Percentiles rank a stretch among this genome's conserved stretches.
Conservation (phyloP, 2,113 vertebrate species). For the Petromus typicus region DNA sequence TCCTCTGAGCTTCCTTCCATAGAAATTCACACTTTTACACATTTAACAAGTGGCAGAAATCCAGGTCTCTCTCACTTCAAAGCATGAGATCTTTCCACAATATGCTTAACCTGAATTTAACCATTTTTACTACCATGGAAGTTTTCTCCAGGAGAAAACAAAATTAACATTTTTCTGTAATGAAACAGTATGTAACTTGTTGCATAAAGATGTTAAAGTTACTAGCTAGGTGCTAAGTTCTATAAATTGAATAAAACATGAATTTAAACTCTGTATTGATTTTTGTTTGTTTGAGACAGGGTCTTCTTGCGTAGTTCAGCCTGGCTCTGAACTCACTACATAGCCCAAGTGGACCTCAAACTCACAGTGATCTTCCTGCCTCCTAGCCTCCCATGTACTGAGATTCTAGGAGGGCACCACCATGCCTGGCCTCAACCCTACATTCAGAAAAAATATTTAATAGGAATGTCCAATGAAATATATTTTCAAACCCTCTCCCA, state of each 20-base stretch:
- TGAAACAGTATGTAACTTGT: neutral
- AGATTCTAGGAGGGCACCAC: neutral
- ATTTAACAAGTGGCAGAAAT: constrained; percentile 32
- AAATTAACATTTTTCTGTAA: neutral
- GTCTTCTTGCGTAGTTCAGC: neutral
- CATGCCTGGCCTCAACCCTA: neutral
- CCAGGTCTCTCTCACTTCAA: neutral
- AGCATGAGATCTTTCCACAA: neutral
- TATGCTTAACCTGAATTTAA: neutral
- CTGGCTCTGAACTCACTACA: neutral
- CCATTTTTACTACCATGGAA: neutral
- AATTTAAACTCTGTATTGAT: neutral
- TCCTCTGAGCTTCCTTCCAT: constrained; percentile 22
- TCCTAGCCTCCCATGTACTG: neutral
- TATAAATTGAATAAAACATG: constrained; percentile 25
- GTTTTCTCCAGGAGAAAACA: neutral
- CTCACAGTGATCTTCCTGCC: neutral
- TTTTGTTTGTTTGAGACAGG: neutral
- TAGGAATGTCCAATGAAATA: neutral
- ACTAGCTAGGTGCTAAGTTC: neutral
- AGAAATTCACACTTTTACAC: neutral
- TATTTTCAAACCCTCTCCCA: neutral
- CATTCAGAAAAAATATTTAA: constrained; percentile 23
- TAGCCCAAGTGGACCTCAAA: no score
- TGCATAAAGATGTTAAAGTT: constrained; percentile 6